These are phyloP conservation scores for Acanthopleura granulata DNA, from an alignment of 2,888 invertebrate species.

Conservation along the genomic window DNA sequence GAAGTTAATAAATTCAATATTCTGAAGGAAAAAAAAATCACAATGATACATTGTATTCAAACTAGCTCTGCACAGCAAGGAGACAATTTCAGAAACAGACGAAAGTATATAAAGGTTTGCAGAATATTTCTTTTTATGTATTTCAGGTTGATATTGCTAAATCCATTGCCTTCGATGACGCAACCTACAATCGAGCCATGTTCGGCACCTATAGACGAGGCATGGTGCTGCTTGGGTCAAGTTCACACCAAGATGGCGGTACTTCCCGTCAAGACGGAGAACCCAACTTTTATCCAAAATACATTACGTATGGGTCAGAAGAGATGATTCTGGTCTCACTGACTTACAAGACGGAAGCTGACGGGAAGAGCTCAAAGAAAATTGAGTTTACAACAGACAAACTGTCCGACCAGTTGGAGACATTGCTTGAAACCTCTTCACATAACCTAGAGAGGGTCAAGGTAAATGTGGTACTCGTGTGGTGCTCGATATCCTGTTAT, in stretches of 20 bases:
- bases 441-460: no score
- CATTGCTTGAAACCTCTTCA: background rate
- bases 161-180: background rate
- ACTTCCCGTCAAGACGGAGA: background rate
- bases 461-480: no score
- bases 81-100: no score
- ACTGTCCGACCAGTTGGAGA: background rate
- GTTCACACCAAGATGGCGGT: background rate
- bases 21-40: no score
- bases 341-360: background rate
- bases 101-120: no score
- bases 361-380: background rate
- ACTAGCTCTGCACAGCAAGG: no score
- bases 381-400: background rate
- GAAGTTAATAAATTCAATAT: no score
- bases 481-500: no score
- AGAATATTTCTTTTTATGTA: background rate
- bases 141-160: slow-evolving; percentile 12
- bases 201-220: background rate
- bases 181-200: background rate
- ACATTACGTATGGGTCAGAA: slow-evolving; percentile 5
- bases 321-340: slow-evolving; percentile 8
- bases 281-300: background rate
- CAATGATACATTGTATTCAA: no score
- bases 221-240: background rate